Percentiles rank a stretch among this genome's conserved stretches.
phyloP scores from a whole-genome alignment of 2,888 invertebrate genomes.

The Agelastica alni region DNA sequence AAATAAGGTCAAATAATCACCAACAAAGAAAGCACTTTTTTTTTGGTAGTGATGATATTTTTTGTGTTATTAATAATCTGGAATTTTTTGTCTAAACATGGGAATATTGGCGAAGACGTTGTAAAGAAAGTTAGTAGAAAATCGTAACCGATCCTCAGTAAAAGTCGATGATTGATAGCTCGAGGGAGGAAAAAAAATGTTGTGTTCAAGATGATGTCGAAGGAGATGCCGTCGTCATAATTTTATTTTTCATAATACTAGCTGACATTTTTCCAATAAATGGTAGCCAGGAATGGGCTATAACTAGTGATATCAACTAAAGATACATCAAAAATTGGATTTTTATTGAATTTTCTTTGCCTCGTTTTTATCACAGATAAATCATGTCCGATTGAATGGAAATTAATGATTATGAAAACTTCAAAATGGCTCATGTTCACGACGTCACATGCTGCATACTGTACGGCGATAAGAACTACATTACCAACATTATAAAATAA shows the following conservation, averaged over 20 bases:
- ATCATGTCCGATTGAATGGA: slow-evolving; percentile 3
- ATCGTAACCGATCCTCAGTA: not conserved
- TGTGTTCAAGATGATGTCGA: slow-evolving; percentile 23
- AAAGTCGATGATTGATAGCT: slow-evolving; percentile 17
- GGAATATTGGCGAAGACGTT: no score
- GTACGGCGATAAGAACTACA: no score
- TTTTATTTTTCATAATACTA: slow-evolving; percentile 24
- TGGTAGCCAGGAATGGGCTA: slow-evolving; percentile 12
- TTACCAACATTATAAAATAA: no score
- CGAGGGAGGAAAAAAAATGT: slow-evolving; percentile 13
- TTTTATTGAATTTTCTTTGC: slow-evolving; percentile 18
- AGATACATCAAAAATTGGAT: slow-evolving; percentile 20
- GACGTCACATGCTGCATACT: no score
- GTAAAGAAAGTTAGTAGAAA: slow-evolving; percentile 5
- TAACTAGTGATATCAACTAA: slow-evolving; percentile 21
- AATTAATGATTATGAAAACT: no score
- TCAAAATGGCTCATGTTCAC: no score
- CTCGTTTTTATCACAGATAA: slow-evolving; percentile 4
- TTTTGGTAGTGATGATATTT: no score
- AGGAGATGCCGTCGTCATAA: slow-evolving; percentile 12
- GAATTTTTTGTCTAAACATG: no score
- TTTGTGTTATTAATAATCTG: no score
- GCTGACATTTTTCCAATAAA: slow-evolving; percentile 23
- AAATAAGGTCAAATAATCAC: no score
- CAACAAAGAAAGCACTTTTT: no score